Base-by-base conservation (phyloP, 2,797 vertebrate genomes). In the Argyrosomus regius region DNA sequence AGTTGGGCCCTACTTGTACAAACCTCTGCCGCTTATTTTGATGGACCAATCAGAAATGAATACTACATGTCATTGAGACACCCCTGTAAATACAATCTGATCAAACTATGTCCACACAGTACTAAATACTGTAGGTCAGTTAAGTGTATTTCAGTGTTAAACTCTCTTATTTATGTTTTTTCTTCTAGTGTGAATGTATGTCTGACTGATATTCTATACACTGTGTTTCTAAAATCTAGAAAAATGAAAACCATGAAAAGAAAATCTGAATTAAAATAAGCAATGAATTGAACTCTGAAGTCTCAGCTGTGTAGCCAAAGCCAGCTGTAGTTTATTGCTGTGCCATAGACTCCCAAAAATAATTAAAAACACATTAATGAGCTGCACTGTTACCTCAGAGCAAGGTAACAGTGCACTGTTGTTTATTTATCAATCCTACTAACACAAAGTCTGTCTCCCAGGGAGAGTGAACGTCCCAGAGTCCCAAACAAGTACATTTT, bases 311-410 rank as follows among this genome's bases (percentile, higher is more conserved):
- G 22, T 28, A 18, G 46, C 18, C 62, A 64, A 35, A 24, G 16
- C 43, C 60, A 46, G 35, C 8, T 54, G 50, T 26, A 26, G 35
- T 6, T 56, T 26, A 56, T 43, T 68, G n/a, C 50, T 26, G 17
- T 68, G 50, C 35, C 14, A 24, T 26, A 54, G 13, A 56, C 16
- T 50, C 26, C 31, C 14, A 5, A 39, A 39, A 39, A 39, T 9
- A 39, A 39, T 11, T 26, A 52, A 66, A 66, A 70, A 31, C 54
- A 14, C 39, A 56, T 56, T 45, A 45, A 45, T 68, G 17, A 45
- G 66, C 66, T 69, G 39, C 22, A 45, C 39, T 28, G 53, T 45
- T 54, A 9, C 35, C 22, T 67, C 35, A 67, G 53, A 56, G 45
- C 52, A 20, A 9, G 4, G 28, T 10, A 52, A 20, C 22, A 14